These are phyloP conservation scores for Rhizomys pruinosus DNA, from an alignment of 2,113 vertebrate genomes.

Conservation along the genomic window DNA sequence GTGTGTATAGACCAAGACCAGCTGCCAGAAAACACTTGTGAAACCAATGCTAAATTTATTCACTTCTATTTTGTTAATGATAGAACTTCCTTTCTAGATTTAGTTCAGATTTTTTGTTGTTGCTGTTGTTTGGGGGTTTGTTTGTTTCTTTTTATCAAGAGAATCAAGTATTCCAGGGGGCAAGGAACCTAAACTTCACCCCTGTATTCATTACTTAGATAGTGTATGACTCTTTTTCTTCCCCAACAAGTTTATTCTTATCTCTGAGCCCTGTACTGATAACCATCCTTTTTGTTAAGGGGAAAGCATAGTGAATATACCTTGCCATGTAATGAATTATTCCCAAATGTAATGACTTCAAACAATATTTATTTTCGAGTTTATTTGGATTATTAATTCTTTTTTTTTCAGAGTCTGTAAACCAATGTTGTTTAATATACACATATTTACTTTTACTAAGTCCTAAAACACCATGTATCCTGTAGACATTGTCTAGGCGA, in stretches of 20 bases:
- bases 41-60: not conserved
- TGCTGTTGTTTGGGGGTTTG: not conserved
- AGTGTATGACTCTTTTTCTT: not conserved
- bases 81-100: not conserved
- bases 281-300: not conserved
- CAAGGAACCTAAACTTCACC: not conserved
- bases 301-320: not conserved
- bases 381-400: too few species aligned
- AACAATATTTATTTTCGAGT: not conserved
- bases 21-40: not conserved
- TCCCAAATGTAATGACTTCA: not conserved
- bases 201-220: not conserved
- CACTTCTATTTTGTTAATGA: not conserved
- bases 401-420: too few species aligned
- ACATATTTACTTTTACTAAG: too few species aligned
- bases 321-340: not conserved
- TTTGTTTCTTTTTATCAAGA: not conserved
- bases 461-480: too few species aligned
- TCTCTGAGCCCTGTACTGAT: rapidly evolving
- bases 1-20: not conserved
- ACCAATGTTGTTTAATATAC: too few species aligned
- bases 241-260: not conserved
- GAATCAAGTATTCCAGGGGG: not conserved
- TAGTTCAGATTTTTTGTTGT: not conserved
- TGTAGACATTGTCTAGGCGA: too few species aligned